These are phyloP conservation scores for Eptatretus atami DNA, from an alignment of 2,797 vertebrate species.

Conservation along the genomic window DNA sequence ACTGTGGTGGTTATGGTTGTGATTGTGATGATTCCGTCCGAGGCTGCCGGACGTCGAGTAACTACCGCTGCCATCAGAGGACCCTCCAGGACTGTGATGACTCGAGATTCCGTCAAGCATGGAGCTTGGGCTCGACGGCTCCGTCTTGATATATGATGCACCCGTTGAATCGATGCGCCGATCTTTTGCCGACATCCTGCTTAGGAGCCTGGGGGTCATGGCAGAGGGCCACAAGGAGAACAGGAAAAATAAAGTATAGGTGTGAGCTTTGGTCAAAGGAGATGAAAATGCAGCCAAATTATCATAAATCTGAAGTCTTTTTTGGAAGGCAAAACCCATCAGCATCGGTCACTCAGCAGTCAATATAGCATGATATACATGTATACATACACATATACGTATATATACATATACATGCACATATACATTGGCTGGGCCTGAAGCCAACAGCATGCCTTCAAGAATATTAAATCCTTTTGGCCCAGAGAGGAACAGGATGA, in stretches of 20 bases:
- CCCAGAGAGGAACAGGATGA: too few relatives aligned
- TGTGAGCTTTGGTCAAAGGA: too few relatives aligned
- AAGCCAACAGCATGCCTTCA: too few relatives aligned
- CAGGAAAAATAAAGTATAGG: not conserved
- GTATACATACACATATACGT: not conserved
- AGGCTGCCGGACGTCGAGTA: slow-evolving; percentile 67
- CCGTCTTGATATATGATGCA: slow-evolving; percentile 99
- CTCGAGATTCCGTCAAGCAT: slow-evolving; percentile 72
- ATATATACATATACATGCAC: not conserved
- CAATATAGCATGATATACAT: not conserved
- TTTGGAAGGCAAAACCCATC: slow-evolving; percentile 3
- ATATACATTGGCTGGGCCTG: too few relatives aligned
- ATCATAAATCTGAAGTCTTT: slow-evolving; percentile 3
- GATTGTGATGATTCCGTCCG: slow-evolving; percentile 38
- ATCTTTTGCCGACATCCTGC: slow-evolving; percentile 99
- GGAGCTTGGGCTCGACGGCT: slow-evolving; percentile 94
- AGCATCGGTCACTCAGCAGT: slow-evolving; percentile 4
- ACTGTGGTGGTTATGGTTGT: slow-evolving; percentile 1
- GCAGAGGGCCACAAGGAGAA: not conserved
- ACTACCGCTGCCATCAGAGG: slow-evolving; percentile 92
- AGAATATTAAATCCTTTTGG: too few relatives aligned
- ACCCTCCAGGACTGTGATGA: slow-evolving; percentile 91
- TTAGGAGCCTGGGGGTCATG: slow-evolving; percentile 51
- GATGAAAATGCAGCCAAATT: not conserved
- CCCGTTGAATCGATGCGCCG: slow-evolving; percentile 99